Base-by-base conservation (phyloP, 2,113 vertebrate species). In the Indri indri region DNA sequence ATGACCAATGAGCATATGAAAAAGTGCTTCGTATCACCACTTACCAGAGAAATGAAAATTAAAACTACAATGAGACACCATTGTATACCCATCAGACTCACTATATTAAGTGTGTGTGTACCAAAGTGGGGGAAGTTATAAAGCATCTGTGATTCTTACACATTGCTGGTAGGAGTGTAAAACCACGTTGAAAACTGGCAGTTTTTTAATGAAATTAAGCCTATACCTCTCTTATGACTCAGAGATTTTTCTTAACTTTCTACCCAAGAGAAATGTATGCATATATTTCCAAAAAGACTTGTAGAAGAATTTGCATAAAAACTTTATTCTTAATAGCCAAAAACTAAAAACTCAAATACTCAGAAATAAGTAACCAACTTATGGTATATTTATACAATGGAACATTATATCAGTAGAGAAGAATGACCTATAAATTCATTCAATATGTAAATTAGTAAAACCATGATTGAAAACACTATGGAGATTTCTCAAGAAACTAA, bases 191-290 rank as follows among this genome's bases (percentile, higher is more conserved):
- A 77, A 87, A 87, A 66, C 37, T 68, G 73, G 4, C 30, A 45
- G n/a, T 32, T 77, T 93, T 93, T 66, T 45, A 77, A 86, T 93
- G n/a, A 93, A 93, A 54, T 66, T n/a, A 77, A 86, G 45, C 11
- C 25, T 74, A 11, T 45, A 11, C 5, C 8, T 76, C 45, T 47
- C 30, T 45, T 14, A 45, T 59, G 40, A 59, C 14, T 71, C 16
- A 57, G 30, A 12, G 14, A 30, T 73, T 71, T 71, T 6, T 32
- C 18, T 71, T 86, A 70, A 70, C n/a, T 65, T 94, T 65, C 14
- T 94, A 13, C 27, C 30, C n/a, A 54, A 52, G 30, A 89, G 37
- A 88, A 94, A 42, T 65, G 6, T 42, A n/a, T 63, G 7, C n/a
- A 54, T 54, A 34, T 45, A 32, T 81, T 54, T 42, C 79, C 30